Evolutionary conservation across 92 coral and sea anemone species (phyloP), one percentile per base, ranked within the genome.

Genomic region (Plumapathes pennacea): DNA sequence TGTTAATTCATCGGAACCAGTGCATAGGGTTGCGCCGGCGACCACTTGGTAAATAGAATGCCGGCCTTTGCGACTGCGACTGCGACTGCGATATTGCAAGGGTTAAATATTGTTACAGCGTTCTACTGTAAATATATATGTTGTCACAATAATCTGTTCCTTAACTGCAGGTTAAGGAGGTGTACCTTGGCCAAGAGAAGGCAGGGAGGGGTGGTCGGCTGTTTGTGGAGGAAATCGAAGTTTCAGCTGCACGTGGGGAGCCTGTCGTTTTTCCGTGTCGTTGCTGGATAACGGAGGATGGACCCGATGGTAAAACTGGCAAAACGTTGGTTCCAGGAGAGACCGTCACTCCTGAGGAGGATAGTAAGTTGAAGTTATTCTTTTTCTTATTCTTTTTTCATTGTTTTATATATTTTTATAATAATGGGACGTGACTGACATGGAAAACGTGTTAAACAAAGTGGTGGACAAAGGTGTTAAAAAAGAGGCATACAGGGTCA

Each of bases 241-340:
- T 85, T 21, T 51, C 30, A 25, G 91, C 76, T 14, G 74, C 72
- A n/a, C 51, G 47, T 13, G 63, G 50, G 14, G 88, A 85, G 1
- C 80, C 88, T 4, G 95, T 81, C 29, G 42, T 81, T 2, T 85
- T 85, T 48, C 95, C 95, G 4, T 85, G 95, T 42, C 76, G 88
- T 6, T 74, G 84, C 57, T 85, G 95, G 95, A 68, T 85, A 1
- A 85, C 82, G 47, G 84, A 82, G 20, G 71, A 67, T 23, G 68
- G 69, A 50, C 84, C 51, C 4, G 88, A 81, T 57, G 88, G 85
- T 4, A 58, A 62, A 32, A 50, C 69, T 2, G 71, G 60, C 17
- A 80, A 85, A 32, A 77, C 76, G 7, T 64, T 85, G 32, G 38
- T 74, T 30, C 95, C 95, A 11, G 95, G 88, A 21, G 77, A 85